Evolutionary conservation across 2,113 vertebrate genomes (phyloP), one percentile per base, ranked within the genome.

Genomic region (Hippocampus guttulatus): DNA sequence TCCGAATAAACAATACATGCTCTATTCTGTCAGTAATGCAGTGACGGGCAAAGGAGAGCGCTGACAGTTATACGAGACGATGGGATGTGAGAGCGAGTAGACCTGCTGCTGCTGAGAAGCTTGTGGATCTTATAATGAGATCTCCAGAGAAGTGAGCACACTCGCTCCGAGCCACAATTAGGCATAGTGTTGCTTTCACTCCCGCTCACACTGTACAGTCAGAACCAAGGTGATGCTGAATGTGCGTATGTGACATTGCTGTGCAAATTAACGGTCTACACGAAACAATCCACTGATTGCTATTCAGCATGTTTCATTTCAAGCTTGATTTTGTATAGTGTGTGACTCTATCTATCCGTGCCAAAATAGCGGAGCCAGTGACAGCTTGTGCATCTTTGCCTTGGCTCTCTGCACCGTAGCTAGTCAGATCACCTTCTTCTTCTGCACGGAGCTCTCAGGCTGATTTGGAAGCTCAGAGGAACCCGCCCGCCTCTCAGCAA

Each of bases 91-190:
- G 77, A 80, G 77, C 51, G 79, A 82, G 65, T 64, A 66, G 69
- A 75, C 70, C 1, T 49, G 72, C 51, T 71, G 77, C 76, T 82
- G 82, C 78, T 79, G 78, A 88, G 82, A 88, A 89, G 87, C 87
- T 88, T 87, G 84, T 86, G 85, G 88, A 91, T 85, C 81, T 83
- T 87, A 84, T 91, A 91, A 91, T 91, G 89, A 91, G 90, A 85
- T 91, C 90, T 91, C 90, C 77, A 79, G 90, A 91, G 90, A 91
- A 81, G 71, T 82, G 73, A 76, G 78, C 81, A 33, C 71, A 70
- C 79, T 83, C 83, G 89, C 89, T 91, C 82, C 87, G 80, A 89
- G 89, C 89, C 81, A 91, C 87, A 91, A 91, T 91, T 91, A 90
- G 88, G 81, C 78, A 76, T 69, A 68, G 82, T 33, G 18, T 79